Percentiles rank a stretch among this genome's conserved stretches.
Conservation (phyloP, 2,113 vertebrate genomes). For the Oenanthe melanoleuca region DNA sequence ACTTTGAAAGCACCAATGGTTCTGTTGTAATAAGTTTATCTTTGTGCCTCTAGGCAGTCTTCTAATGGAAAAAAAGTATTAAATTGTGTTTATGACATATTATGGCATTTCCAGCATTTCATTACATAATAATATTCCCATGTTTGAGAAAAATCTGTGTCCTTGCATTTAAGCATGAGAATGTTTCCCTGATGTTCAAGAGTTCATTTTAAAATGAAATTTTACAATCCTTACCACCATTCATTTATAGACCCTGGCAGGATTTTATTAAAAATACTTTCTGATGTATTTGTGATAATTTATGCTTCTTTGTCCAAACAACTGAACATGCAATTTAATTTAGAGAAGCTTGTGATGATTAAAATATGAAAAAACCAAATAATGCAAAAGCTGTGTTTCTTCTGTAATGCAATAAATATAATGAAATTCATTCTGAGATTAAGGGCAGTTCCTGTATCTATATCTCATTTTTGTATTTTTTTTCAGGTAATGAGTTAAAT, state of each 20-base stretch:
- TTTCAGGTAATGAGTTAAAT: neutral
- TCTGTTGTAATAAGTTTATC: neutral
- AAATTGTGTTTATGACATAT: neutral
- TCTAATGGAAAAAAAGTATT: neutral
- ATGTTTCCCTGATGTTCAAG: neutral
- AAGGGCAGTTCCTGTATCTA: neutral
- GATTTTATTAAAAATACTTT: conserved; percentile 18
- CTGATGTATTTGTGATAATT: neutral
- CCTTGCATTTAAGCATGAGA: neutral
- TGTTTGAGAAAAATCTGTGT: neutral
- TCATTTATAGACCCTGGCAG: neutral
- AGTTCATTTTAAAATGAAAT: neutral
- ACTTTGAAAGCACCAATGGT: neutral
- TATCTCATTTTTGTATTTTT: neutral
- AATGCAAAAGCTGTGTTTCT: neutral
- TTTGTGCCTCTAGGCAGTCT: neutral
- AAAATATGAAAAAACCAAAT: neutral
- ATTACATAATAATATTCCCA: neutral
- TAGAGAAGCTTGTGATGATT: neutral
- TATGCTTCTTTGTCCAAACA: neutral
- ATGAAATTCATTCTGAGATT: neutral
- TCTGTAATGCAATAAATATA: neutral
- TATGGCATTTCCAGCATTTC: neutral
- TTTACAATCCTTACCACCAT: neutral
- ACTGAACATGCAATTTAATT: neutral